Conservation (phyloP, 2,888 invertebrate genomes). For the Hydriomena furcata region DNA sequence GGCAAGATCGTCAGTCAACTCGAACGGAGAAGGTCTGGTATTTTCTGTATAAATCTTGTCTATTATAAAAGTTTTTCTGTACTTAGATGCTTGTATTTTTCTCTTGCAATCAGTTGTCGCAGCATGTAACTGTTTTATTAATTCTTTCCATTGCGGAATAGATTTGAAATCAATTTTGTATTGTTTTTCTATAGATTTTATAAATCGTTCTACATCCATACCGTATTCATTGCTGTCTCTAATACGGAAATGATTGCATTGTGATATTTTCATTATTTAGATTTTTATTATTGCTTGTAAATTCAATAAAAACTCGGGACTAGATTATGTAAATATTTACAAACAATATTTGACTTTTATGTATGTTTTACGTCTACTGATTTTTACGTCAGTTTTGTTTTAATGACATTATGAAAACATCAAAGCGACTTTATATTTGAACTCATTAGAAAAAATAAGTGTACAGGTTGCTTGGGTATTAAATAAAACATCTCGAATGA, state of each 20-base stretch:
- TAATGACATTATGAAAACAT: too few relatives aligned
- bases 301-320: constrained; percentile 1
- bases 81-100: constrained; percentile 51
- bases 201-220: constrained; percentile 51
- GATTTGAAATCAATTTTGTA: constrained; percentile 55
- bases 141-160: constrained; percentile 56
- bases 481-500: too few relatives aligned
- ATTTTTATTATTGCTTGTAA: constrained; percentile 3
- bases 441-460: too few relatives aligned
- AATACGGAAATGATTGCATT: constrained; percentile 58
- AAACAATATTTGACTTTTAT: constrained; percentile 6
- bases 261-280: constrained; percentile 38
- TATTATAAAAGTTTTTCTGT: constrained; percentile 59
- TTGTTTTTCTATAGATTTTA: constrained; percentile 56
- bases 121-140: constrained; percentile 54
- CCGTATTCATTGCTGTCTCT: constrained; percentile 46
- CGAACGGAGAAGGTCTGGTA: constrained; percentile 61
- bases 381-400: neutral
- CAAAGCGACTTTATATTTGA: too few relatives aligned
- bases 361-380: neutral
- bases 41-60: constrained; percentile 57
- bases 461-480: too few relatives aligned
- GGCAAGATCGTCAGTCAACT: constrained; percentile 53
- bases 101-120: constrained; percentile 49
- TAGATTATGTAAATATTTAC: constrained; percentile 5